Conservation (phyloP, 2,888 invertebrate species). For the Apotomis turbidana region DNA sequence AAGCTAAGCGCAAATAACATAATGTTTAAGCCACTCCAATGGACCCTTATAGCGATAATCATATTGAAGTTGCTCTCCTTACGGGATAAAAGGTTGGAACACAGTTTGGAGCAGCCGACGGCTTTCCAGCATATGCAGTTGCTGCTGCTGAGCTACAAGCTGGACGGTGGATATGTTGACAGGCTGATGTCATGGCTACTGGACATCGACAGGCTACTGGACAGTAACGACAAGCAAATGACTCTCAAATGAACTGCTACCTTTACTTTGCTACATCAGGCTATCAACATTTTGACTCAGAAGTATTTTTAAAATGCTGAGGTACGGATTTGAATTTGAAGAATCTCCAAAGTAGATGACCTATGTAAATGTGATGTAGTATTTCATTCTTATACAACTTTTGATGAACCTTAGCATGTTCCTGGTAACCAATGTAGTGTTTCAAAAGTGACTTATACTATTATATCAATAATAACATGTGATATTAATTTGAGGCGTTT, state of each 20-base stretch:
- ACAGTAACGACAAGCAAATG: constrained; percentile 69
- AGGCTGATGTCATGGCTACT: constrained; percentile 78
- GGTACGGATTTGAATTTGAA: neutral
- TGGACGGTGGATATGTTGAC: constrained; percentile 79
- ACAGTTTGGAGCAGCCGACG: constrained; percentile 61
- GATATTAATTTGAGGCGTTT: too few species aligned
- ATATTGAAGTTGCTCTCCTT: constrained; percentile 85
- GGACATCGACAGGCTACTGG: constrained; percentile 75
- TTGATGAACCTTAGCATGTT: too few species aligned
- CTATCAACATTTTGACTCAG: too few species aligned
- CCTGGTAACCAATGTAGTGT: too few species aligned
- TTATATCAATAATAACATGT: too few species aligned
- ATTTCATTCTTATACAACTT: too few species aligned
- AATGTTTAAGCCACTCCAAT: constrained; percentile 87
- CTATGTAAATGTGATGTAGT: too few species aligned
- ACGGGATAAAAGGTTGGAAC: constrained; percentile 63
- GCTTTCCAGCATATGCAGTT: constrained; percentile 75
- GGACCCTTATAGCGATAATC: constrained; percentile 88
- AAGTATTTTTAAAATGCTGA: neutral
- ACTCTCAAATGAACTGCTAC: constrained; percentile 57
- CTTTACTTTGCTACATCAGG: too few species aligned
- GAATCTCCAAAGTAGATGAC: too few species aligned
- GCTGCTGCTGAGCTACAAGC: constrained; percentile 76
- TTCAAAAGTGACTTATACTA: too few species aligned
- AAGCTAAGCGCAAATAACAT: constrained; percentile 88